A percentile compares a stretch with the other conserved stretches of the same genome.
Conservation (phyloP, 2,797 vertebrate species). For the Cetoscarus ocellatus region DNA sequence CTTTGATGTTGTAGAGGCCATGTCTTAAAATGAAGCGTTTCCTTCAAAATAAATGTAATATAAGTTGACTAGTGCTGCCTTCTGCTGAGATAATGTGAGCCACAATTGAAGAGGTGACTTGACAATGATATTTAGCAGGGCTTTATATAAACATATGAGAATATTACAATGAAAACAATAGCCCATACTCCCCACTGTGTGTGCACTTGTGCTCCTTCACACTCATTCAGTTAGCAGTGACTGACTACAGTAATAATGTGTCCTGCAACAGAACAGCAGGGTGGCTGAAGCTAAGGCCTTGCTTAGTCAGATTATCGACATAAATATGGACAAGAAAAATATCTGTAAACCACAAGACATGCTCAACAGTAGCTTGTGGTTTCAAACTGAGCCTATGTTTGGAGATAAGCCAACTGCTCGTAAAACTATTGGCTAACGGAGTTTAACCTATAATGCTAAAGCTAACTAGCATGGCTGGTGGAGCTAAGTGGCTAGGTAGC, state of each 20-base stretch:
- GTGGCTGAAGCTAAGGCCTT: constrained; percentile 57
- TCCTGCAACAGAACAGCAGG: constrained; percentile 17
- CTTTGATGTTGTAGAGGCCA: no score
- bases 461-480: constrained; percentile 43
- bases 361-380: not conserved
- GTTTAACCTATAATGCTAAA: constrained; percentile 50
- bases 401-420: not conserved
- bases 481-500: constrained; percentile 68
- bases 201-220: not conserved
- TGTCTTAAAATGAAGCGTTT: no score
- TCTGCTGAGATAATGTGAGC: not conserved
- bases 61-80: not conserved
- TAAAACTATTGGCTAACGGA: constrained; percentile 10
- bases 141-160: not conserved
- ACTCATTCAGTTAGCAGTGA: not conserved
- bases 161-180: not conserved
- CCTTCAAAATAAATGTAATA: not conserved
- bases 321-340: not conserved
- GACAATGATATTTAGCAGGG: not conserved
- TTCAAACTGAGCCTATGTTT: not conserved
- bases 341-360: not conserved
- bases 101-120: not conserved
- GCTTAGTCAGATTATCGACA: constrained; percentile 2
- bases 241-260: constrained; percentile 1
- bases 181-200: not conserved